A percentile compares a stretch with the other conserved stretches of the same genome.
phyloP scores from a whole-genome alignment of 2,113 vertebrate species.

The Gymnarchus niloticus region DNA sequence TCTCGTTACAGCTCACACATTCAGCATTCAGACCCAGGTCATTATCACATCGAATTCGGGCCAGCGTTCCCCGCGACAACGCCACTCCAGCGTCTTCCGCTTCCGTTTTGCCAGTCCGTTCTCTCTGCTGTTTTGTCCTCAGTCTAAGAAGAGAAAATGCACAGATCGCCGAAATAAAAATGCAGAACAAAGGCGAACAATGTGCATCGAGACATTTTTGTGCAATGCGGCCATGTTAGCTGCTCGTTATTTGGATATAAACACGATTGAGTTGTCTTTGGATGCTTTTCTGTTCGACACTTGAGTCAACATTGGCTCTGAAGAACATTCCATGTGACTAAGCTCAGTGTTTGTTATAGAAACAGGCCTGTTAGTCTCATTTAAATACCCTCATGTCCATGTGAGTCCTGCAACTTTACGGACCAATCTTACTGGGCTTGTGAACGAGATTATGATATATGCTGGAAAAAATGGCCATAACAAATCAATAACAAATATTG shows the following conservation, averaged over 20 bases:
- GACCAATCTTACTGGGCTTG: background rate
- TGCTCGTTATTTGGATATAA: background rate
- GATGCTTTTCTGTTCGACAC: constrained; percentile 2
- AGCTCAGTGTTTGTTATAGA: constrained; percentile 12
- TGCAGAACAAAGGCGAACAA: background rate
- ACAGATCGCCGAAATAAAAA: background rate
- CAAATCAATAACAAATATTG: too few species aligned
- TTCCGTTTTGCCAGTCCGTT: background rate
- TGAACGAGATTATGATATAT: too few species aligned
- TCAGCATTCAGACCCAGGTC: background rate
- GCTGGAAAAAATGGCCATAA: too few species aligned
- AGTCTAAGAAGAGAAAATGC: background rate
- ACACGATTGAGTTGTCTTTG: constrained; percentile 10
- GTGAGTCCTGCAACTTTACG: background rate
- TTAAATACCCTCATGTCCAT: background rate
- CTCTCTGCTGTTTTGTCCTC: background rate
- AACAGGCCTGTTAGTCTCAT: background rate
- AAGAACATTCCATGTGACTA: constrained; percentile 10
- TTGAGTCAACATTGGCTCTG: constrained; percentile 15
- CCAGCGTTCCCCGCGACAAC: background rate
- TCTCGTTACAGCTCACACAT: background rate
- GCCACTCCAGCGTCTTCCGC: background rate
- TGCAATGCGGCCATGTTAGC: background rate
- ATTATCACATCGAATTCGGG: background rate
- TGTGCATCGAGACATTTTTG: background rate